These are phyloP conservation scores for Dynastes hyllus DNA, from an alignment of 2,888 invertebrate genomes.

Conservation along the genomic window DNA sequence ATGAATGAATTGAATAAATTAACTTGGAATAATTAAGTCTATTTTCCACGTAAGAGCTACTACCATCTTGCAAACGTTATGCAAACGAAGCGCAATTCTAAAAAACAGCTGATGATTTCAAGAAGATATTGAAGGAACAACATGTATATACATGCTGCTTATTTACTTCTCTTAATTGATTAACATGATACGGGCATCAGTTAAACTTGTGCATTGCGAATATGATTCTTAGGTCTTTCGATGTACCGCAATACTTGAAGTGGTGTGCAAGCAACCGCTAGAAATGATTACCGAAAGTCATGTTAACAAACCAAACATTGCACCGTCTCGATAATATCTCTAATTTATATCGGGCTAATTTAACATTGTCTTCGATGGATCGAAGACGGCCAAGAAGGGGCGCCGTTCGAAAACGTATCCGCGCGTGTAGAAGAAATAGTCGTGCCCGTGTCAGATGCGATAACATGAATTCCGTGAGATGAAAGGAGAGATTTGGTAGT, in stretches of 20 bases:
- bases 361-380: conserved; percentile 42
- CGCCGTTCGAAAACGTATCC: background rate
- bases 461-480: conserved; percentile 45
- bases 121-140: too few relatives aligned
- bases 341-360: conserved; percentile 46
- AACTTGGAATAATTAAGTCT: too few relatives aligned
- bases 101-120: too few relatives aligned
- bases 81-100: too few relatives aligned
- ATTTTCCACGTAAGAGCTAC: too few relatives aligned
- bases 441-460: conserved; percentile 43
- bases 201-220: conserved; percentile 11
- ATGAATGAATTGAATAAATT: too few relatives aligned
- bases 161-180: background rate
- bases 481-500: conserved; percentile 39
- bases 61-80: too few relatives aligned
- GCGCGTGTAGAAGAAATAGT: conserved; percentile 22
- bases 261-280: conserved; percentile 19
- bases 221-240: background rate
- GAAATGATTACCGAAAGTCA: conserved; percentile 39
- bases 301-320: conserved; percentile 39
- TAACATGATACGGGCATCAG: background rate
- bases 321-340: conserved; percentile 36
- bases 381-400: background rate
- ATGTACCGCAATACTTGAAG: conserved; percentile 6
- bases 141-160: background rate